Evolutionary conservation across 2,797 vertebrate genomes (phyloP).

Genomic region (Phylloscopus collybita): DNA sequence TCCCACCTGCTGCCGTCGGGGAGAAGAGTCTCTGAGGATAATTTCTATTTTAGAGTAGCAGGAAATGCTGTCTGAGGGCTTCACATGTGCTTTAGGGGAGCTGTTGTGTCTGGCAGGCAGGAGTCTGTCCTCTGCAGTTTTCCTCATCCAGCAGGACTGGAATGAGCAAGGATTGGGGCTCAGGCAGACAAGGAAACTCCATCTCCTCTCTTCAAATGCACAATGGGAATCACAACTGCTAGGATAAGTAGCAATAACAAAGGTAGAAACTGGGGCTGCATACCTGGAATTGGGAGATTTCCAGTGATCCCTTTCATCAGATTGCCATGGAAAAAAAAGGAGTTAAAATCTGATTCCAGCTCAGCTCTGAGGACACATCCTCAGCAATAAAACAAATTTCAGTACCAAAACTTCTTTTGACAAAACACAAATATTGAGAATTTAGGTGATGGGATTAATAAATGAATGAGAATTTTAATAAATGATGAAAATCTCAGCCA

Average conservation of each 20-base stretch:
- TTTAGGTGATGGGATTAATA: not conserved
- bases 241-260: not conserved
- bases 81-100: not conserved
- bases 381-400: not conserved
- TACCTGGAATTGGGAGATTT: not conserved
- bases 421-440: not conserved
- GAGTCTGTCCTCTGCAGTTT: not conserved
- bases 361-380: not conserved
- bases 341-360: not conserved
- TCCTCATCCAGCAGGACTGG: not conserved
- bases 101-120: not conserved
- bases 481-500: not conserved
- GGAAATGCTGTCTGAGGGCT: not conserved
- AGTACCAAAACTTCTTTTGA: not conserved
- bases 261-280: not conserved
- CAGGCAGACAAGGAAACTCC: not conserved
- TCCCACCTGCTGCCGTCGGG: not conserved
- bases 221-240: accelerated
- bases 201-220: not conserved
- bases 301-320: not conserved
- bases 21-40: not conserved
- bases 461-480: not conserved
- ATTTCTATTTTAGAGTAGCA: not conserved
- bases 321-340: not conserved
- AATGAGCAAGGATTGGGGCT: not conserved